These are phyloP conservation scores for Solea senegalensis DNA, from an alignment of 2,113 vertebrate genomes.

Conservation along the genomic window DNA sequence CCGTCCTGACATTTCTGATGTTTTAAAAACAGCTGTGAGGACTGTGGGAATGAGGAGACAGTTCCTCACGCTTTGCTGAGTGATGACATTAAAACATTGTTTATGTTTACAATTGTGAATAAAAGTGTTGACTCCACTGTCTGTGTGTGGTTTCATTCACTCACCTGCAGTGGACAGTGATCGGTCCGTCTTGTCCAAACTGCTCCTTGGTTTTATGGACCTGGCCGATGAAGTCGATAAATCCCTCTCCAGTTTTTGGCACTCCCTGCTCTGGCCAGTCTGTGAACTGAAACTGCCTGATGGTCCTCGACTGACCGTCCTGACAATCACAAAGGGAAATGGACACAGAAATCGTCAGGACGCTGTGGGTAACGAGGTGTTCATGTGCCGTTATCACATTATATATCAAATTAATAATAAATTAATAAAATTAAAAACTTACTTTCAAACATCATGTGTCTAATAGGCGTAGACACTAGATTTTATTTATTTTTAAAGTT, in stretches of 20 bases:
- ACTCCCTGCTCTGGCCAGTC: slow-evolving; percentile 99
- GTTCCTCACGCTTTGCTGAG: background rate
- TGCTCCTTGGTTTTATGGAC: slow-evolving; percentile 99
- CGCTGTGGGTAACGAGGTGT: no score
- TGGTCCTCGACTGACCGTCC: slow-evolving; percentile 97
- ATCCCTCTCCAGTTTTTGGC: slow-evolving; percentile 95
- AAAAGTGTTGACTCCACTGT: no score
- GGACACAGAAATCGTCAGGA: background rate
- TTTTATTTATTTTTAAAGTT: no score
- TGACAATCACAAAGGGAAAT: slow-evolving; percentile 57
- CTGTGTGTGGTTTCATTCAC: no score
- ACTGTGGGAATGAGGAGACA: background rate
- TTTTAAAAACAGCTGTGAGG: background rate
- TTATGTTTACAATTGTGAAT: no score
- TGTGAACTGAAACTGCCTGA: slow-evolving; percentile 98
- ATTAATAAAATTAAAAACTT: no score
- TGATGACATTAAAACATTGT: no score
- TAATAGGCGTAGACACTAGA: no score
- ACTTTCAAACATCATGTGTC: no score
- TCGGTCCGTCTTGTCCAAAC: slow-evolving; percentile 97
- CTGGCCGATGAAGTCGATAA: slow-evolving; percentile 98
- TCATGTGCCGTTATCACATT: no score
- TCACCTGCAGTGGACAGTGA: slow-evolving; percentile 97
- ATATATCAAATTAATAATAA: no score
- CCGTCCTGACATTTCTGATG: background rate